Conservation (phyloP, 2,888 invertebrate genomes). For the Antitype chi region DNA sequence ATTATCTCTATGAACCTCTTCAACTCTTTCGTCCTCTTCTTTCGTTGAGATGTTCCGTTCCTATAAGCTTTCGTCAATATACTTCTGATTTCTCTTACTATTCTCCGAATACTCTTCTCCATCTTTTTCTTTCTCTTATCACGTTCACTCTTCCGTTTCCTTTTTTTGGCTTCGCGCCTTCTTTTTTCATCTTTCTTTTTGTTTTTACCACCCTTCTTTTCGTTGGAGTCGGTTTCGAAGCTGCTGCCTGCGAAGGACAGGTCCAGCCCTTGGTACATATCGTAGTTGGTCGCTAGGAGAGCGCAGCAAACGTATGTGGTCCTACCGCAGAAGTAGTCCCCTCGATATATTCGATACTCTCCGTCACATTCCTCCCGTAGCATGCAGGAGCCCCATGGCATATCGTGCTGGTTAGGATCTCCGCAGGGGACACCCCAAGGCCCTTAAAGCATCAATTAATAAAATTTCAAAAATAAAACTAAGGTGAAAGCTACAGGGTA, state of each 20-base stretch:
- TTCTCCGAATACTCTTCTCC: constrained; percentile 76
- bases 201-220: constrained; percentile 65
- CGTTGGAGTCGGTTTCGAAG: constrained; percentile 77
- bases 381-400: constrained; percentile 86
- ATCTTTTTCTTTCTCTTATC: constrained; percentile 77
- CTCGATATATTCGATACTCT: constrained; percentile 83
- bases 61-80: constrained; percentile 77
- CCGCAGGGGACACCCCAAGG: constrained; percentile 87
- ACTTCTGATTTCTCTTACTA: constrained; percentile 78
- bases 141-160: constrained; percentile 49
- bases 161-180: constrained; percentile 6
- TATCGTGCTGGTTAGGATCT: constrained; percentile 84
- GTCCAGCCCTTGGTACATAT: constrained; percentile 83
- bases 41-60: constrained; percentile 77
- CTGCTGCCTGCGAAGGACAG: constrained; percentile 79
- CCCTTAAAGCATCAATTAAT: constrained; percentile 69
- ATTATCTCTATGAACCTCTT: constrained; percentile 81
- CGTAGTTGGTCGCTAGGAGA: constrained; percentile 79
- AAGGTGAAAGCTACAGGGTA: too few species aligned
- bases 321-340: constrained; percentile 83
- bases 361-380: constrained; percentile 80
- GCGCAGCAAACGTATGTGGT: constrained; percentile 83
- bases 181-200: constrained; percentile 63
- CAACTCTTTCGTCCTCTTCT: constrained; percentile 80
- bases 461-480: background rate